Evolutionary conservation across 1,140 invertebrate genomes (phyloP), one percentile per base, ranked within the genome.

Genomic region (Galendromus occidentalis): DNA sequence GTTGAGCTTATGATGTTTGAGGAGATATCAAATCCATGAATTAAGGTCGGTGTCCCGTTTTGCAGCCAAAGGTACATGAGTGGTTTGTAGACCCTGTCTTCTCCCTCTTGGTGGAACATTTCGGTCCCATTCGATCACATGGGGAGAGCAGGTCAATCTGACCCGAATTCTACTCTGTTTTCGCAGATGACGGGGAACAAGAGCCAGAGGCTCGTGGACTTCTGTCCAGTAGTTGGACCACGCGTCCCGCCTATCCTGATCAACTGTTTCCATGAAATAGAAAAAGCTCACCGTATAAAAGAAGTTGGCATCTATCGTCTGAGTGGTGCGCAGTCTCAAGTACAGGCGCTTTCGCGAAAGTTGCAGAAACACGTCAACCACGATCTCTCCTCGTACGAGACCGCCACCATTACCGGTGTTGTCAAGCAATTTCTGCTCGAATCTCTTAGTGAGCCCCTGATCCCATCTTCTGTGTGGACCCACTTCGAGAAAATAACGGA

Each of bases 241-340:
- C 51, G 51, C 14, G 51, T 59, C 14, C 51, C 51, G 33, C 51
- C 51, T 6, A 59, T 59, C 20, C 51, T 59, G 14, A 59, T 59
- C 22, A 1, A 59, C 22, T 59, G 51, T 22, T 59, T 59, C 22
- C 51, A 59, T 22, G 51, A 59, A 33, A 25, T 59, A 12, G 51
- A 59, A 25, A 59, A 59, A 25, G 51, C 25, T 33, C 51, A 59
- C 22, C 51, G 51, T 22, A 59, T 59, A 29, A 25, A 33, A 17
- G 51, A 59, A 33, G 51, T 59, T 33, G 51, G 51, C 33, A 25
- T 59, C 12, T 59, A 59, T 22, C 51, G 51, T 6, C 17, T 59
- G 22, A 29, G 25, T 25, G 51, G 51, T 33, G 25, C 25, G 51
- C 51, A 33, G 33, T 29, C 51, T 59, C 25, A 59, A 33, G 51